phyloP scores from a whole-genome alignment of 2,113 vertebrate species.

The Polypterus senegalus region DNA sequence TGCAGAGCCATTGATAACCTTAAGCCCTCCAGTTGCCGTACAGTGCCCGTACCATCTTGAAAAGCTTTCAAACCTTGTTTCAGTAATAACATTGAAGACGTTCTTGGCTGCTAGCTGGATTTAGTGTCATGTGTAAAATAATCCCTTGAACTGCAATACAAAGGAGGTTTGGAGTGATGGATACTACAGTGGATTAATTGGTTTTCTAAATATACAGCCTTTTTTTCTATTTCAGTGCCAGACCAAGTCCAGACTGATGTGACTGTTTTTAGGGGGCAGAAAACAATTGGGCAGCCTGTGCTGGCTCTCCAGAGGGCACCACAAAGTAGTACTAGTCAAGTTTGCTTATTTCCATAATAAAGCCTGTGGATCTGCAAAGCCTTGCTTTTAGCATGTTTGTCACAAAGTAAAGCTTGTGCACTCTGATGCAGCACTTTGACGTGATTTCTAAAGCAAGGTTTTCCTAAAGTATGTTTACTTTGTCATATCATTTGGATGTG shows the following conservation, averaged over 20 bases:
- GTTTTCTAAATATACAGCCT: neutral
- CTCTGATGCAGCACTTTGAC: too few species aligned
- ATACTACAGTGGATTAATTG: neutral
- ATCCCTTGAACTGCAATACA: neutral
- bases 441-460: too few species aligned
- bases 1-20: neutral
- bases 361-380: too few species aligned
- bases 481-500: too few species aligned
- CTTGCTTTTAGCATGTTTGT: too few species aligned
- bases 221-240: neutral
- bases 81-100: neutral
- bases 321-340: too few species aligned
- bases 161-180: slow-evolving; percentile 1
- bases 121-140: neutral
- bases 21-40: neutral
- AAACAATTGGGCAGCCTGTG: too few species aligned
- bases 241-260: neutral
- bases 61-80: neutral
- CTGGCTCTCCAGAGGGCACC: too few species aligned
- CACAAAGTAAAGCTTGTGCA: too few species aligned
- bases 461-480: too few species aligned
- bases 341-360: too few species aligned
- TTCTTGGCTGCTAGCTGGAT: neutral
- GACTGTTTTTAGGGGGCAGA: too few species aligned
- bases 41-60: neutral